These are phyloP conservation scores for Perizoma affinitatum DNA, from an alignment of 2,888 invertebrate species.

Conservation along the genomic window DNA sequence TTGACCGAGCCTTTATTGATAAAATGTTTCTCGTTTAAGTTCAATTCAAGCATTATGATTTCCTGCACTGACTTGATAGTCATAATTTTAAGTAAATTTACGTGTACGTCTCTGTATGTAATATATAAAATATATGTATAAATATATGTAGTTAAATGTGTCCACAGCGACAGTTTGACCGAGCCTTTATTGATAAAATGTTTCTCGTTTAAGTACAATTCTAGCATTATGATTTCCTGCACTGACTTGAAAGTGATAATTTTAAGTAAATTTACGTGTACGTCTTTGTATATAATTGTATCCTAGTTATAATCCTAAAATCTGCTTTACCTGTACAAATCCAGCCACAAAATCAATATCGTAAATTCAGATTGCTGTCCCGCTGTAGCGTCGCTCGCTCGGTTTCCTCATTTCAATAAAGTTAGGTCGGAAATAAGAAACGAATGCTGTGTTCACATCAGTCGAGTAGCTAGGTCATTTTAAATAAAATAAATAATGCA, in stretches of 20 bases:
- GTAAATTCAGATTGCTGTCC: constrained; percentile 41
- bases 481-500: too few relatives aligned
- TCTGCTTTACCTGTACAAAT: constrained; percentile 13
- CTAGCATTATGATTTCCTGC: too few relatives aligned
- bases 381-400: constrained; percentile 29
- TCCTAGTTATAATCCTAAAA: not conserved
- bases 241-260: too few relatives aligned
- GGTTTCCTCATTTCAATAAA: constrained; percentile 42
- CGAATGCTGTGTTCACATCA: constrained; percentile 10
- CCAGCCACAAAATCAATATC: constrained; percentile 43
- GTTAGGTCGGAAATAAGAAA: constrained; percentile 25
- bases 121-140: too few relatives aligned
- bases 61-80: too few relatives aligned
- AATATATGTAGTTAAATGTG: too few relatives aligned
- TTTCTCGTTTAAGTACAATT: too few relatives aligned
- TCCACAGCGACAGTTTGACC: too few relatives aligned
- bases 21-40: too few relatives aligned
- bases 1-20: too few relatives aligned
- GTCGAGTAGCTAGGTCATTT: not conserved
- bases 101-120: not conserved
- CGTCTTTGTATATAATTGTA: not conserved
- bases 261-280: not conserved
- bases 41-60: too few relatives aligned
- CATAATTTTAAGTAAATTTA: not conserved
- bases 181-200: too few relatives aligned